A percentile compares a stretch with the other conserved stretches of the same genome.
Evolutionary conservation across 2,113 vertebrate genomes (phyloP).

Genomic region (Sinocyclocheilus anophthalmus): DNA sequence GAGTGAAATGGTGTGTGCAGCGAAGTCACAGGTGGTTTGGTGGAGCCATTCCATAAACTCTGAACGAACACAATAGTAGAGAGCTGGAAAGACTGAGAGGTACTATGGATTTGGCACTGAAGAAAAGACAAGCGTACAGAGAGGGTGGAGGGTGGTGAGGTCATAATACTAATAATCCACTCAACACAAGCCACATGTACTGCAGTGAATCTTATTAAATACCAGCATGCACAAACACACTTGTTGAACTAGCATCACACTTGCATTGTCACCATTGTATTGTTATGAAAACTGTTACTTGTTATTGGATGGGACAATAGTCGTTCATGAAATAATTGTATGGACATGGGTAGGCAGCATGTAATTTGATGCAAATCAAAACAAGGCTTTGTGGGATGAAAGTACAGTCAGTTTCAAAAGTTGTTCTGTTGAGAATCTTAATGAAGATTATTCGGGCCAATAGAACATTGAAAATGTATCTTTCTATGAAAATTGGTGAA

Average conservation of each 20-base stretch:
- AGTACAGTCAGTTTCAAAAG: background rate
- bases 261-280: background rate
- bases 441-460: background rate
- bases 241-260: slow-evolving; percentile 15
- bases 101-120: background rate
- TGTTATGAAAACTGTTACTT: background rate
- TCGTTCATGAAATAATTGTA: background rate
- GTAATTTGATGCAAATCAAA: background rate
- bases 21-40: background rate
- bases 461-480: background rate
- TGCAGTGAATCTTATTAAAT: slow-evolving; percentile 46
- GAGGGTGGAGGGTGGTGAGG: slow-evolving; percentile 21
- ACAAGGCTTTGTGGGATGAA: background rate
- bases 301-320: background rate
- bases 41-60: background rate
- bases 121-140: background rate
- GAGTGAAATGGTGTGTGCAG: slow-evolving; percentile 2
- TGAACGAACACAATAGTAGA: background rate
- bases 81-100: background rate
- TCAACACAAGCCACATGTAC: slow-evolving; percentile 43
- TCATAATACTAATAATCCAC: slow-evolving; percentile 50
- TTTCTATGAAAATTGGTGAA: background rate
- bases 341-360: background rate
- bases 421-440: background rate
- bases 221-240: slow-evolving; percentile 21